Conservation (phyloP, 1,140 invertebrate genomes). For the Pararge aegeria region DNA sequence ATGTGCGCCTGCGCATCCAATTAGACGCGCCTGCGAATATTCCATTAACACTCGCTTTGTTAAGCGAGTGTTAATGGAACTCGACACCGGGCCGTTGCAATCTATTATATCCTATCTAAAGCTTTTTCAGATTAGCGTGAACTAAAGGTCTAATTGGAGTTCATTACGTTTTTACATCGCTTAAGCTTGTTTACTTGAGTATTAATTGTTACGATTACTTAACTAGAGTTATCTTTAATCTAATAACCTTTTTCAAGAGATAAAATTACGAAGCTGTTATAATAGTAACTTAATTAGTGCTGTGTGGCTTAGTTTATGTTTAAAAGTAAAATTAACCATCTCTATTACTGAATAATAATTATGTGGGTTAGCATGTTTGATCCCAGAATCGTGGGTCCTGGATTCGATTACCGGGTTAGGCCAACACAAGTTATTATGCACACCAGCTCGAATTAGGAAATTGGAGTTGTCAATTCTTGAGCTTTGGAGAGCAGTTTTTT, state of each 20-base stretch:
- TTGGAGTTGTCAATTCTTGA: no score
- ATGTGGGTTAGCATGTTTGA: no score
- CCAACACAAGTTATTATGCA: no score
- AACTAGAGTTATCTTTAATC: neutral
- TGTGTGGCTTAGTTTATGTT: no score
- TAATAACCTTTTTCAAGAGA: neutral
- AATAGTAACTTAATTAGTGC: no score
- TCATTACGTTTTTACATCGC: conserved; percentile 14
- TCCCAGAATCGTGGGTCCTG: no score
- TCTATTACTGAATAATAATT: no score
- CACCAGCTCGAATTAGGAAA: no score
- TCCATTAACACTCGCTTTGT: conserved; percentile 71
- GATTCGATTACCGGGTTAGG: no score
- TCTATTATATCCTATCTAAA: conserved; percentile 40
- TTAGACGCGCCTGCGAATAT: conserved; percentile 66
- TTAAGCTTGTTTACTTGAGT: neutral
- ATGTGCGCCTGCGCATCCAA: conserved; percentile 53
- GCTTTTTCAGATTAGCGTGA: conserved; percentile 23
- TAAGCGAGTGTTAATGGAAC: no score
- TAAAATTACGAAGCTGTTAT: neutral
- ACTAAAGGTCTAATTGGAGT: conserved; percentile 21
- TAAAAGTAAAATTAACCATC: no score
- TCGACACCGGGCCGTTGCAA: conserved; percentile 39
- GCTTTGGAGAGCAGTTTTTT: no score
- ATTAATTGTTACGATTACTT: neutral